phyloP scores from a whole-genome alignment of 2,797 vertebrate genomes.

The Cynopterus sphinx region DNA sequence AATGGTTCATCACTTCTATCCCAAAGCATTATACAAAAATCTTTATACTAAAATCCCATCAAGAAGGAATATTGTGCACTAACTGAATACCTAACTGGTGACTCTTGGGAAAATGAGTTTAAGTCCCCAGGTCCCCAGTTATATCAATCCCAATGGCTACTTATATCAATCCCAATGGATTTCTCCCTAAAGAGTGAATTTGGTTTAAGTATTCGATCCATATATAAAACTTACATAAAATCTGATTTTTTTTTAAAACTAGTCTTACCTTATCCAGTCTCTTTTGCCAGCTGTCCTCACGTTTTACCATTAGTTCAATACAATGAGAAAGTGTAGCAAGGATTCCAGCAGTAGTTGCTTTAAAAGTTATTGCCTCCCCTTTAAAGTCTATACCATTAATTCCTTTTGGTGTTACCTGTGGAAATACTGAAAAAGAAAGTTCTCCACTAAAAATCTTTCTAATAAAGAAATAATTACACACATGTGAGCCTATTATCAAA shows the following conservation, averaged over 20 bases:
- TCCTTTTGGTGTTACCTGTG: slow-evolving; percentile 91
- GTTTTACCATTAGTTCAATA: slow-evolving; percentile 97
- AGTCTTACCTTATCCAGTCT: slow-evolving; percentile 94
- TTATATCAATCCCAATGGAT: not conserved
- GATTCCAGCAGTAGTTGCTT: slow-evolving; percentile 97
- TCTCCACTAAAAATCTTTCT: slow-evolving; percentile 46
- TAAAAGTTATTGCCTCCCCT: slow-evolving; percentile 98
- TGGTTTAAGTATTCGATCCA: slow-evolving; percentile 25
- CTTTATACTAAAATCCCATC: slow-evolving; percentile 24
- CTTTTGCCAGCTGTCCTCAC: slow-evolving; percentile 98
- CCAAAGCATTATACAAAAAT: slow-evolving; percentile 35
- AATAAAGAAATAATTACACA: slow-evolving; percentile 1
- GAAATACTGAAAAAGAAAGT: slow-evolving; percentile 86
- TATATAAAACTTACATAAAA: not conserved
- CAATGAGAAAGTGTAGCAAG: slow-evolving; percentile 97
- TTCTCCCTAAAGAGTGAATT: slow-evolving; percentile 35
- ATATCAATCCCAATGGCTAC: not conserved
- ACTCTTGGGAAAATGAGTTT: slow-evolving; percentile 35
- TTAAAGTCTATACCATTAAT: slow-evolving; percentile 98
- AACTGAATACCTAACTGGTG: not conserved
- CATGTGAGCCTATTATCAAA: not conserved
- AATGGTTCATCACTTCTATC: not conserved
- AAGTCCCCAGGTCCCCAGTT: not conserved
- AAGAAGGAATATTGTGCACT: not conserved
- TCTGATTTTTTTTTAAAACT: not conserved